Percentiles rank a stretch among this genome's conserved stretches.
These are phyloP conservation scores for Cristatella mucedo DNA, from an alignment of 2,888 invertebrate genomes.

Conservation along the genomic window DNA sequence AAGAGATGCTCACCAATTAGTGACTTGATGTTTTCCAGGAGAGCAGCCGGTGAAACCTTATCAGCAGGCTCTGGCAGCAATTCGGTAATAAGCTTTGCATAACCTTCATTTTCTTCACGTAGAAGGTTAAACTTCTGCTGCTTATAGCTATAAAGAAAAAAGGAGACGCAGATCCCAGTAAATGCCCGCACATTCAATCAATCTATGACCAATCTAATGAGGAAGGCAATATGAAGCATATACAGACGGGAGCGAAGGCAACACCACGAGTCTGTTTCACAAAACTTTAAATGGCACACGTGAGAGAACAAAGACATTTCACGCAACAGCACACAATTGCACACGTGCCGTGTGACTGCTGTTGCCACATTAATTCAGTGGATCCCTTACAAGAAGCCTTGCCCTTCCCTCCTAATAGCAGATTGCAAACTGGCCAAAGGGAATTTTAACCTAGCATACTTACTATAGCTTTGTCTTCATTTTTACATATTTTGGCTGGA, in stretches of 20 bases:
- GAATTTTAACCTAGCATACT: conserved; percentile 43
- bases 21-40: conserved; percentile 76
- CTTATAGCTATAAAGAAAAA: conserved; percentile 65
- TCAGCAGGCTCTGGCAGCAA: conserved; percentile 57
- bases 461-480: conserved; percentile 94
- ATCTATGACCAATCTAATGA: no score
- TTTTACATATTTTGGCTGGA: conserved; percentile 67
- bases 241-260: no score
- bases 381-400: no score
- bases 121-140: conserved; percentile 97
- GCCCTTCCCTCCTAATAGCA: no score
- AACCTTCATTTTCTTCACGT: conserved; percentile 96
- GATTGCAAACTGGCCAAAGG: background rate
- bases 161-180: background rate
- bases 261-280: no score
- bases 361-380: no score
- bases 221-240: no score
- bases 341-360: no score
- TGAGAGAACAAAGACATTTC: background rate
- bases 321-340: background rate
- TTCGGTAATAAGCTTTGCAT: conserved; percentile 85
- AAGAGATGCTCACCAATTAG: conserved; percentile 78
- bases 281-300: background rate
- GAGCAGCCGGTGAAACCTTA: conserved; percentile 34
- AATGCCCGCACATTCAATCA: background rate